Evolutionary conservation across 2,888 invertebrate species (phyloP).

Genomic region (Chymomyza fuscimana): DNA sequence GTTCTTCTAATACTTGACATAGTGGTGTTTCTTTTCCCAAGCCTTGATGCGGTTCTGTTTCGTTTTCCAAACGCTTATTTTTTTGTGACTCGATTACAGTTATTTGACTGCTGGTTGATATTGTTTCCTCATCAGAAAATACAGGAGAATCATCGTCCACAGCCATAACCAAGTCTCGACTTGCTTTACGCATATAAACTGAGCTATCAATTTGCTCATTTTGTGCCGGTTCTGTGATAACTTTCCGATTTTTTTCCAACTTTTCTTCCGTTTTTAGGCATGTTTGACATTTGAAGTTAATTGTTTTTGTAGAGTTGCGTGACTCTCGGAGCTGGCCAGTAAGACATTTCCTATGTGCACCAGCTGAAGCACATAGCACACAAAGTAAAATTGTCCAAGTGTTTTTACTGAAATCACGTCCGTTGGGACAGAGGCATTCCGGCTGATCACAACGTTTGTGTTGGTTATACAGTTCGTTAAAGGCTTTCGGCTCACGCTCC

Average conservation of each 20-base stretch:
- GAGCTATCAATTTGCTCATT: constrained; percentile 23
- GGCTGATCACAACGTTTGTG: constrained; percentile 83
- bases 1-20: no score
- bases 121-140: constrained; percentile 29
- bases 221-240: background rate
- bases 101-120: background rate
- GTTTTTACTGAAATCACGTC: constrained; percentile 79
- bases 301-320: constrained; percentile 7
- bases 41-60: background rate
- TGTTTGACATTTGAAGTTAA: constrained; percentile 51
- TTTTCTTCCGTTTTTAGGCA: constrained; percentile 45
- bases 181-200: constrained; percentile 29
- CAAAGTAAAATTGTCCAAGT: constrained; percentile 60
- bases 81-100: constrained; percentile 31
- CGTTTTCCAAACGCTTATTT: background rate
- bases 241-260: background rate
- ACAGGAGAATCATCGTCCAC: constrained; percentile 12
- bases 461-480: constrained; percentile 84
- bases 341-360: constrained; percentile 60
- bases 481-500: constrained; percentile 87
- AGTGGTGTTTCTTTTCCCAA: background rate
- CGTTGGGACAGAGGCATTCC: constrained; percentile 84
- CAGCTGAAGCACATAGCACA: constrained; percentile 62
- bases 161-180: background rate
- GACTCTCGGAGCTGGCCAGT: constrained; percentile 12